These are phyloP conservation scores for Stenchaetothrips biformis DNA, from an alignment of 2,888 invertebrate species.

Conservation along the genomic window DNA sequence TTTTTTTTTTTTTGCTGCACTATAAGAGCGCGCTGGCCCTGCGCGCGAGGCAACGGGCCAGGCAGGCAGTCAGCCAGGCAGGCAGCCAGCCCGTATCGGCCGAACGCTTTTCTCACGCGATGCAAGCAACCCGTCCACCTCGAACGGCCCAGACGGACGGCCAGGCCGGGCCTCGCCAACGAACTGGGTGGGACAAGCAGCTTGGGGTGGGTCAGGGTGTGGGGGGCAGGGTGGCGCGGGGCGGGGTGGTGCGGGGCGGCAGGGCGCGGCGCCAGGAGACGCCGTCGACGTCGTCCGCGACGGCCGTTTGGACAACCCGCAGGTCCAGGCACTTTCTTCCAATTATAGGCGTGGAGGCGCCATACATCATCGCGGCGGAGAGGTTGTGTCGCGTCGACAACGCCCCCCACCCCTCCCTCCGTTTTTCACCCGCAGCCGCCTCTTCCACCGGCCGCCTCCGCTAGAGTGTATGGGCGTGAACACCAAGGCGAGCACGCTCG, in stretches of 20 bases:
- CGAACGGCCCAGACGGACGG: background rate
- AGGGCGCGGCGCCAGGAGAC: background rate
- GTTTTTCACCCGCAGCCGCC: background rate
- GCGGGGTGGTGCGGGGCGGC: background rate
- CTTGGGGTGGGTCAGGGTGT: background rate
- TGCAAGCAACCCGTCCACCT: conserved; percentile 17
- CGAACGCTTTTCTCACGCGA: conserved; percentile 18
- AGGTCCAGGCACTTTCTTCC: conserved; percentile 13
- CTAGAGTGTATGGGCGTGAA: too few relatives aligned
- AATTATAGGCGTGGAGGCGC: background rate
- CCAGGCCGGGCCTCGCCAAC: background rate
- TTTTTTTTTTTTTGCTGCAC: background rate
- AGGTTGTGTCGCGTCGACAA: background rate
- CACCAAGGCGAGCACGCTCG: too few relatives aligned
- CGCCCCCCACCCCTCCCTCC: background rate
- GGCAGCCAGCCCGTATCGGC: conserved; percentile 1
- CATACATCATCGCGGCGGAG: background rate
- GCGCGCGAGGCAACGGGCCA: background rate
- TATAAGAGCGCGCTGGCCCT: conserved; percentile 4
- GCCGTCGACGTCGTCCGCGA: background rate
- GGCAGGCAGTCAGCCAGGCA: too few relatives aligned
- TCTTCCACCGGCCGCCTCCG: background rate
- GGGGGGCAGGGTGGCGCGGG: background rate
- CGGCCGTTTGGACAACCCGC: background rate
- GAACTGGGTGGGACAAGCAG: background rate